Evolutionary conservation across 2,113 vertebrate species (phyloP).

Genomic region (Pteropus alecto): DNA sequence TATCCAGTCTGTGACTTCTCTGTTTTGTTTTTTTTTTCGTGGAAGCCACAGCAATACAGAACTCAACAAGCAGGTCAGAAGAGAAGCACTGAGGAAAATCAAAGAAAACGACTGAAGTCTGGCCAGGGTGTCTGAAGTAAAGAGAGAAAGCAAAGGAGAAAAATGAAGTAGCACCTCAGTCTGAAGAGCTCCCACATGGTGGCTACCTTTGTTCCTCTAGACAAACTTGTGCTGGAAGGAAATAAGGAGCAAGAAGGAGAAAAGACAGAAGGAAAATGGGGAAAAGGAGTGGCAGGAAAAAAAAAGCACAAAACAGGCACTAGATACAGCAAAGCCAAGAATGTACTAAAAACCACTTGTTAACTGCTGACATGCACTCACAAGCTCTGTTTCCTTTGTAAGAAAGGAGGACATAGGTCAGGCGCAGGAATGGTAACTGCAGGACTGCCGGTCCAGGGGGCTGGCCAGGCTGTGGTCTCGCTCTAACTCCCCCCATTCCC

Average conservation of each 20-base stretch:
- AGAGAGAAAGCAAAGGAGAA: slow-evolving; percentile 70
- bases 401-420: slow-evolving; percentile 82
- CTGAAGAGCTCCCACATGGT: slow-evolving; percentile 65
- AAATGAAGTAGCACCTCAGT: slow-evolving; percentile 77
- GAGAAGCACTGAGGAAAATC: slow-evolving; percentile 78
- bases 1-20: slow-evolving; percentile 53
- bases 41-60: slow-evolving; percentile 84
- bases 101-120: slow-evolving; percentile 71
- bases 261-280: slow-evolving; percentile 63
- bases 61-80: slow-evolving; percentile 84
- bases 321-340: slow-evolving; percentile 92
- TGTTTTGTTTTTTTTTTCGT: slow-evolving; percentile 64
- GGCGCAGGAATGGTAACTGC: slow-evolving; percentile 87
- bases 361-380: slow-evolving; percentile 95
- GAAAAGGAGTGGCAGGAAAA: slow-evolving; percentile 66
- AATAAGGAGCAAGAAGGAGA: slow-evolving; percentile 40
- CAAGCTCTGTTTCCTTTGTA: slow-evolving; percentile 89
- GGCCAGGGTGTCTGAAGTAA: slow-evolving; percentile 76
- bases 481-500: slow-evolving; percentile 72
- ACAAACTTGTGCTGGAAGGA: slow-evolving; percentile 71
- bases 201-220: slow-evolving; percentile 60
- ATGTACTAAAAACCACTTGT: slow-evolving; percentile 91
- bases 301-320: slow-evolving; percentile 88
- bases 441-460: slow-evolving; percentile 82
- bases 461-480: slow-evolving; percentile 78